Base-by-base conservation (phyloP, 2,888 invertebrate genomes). In the Lypha dubia region DNA sequence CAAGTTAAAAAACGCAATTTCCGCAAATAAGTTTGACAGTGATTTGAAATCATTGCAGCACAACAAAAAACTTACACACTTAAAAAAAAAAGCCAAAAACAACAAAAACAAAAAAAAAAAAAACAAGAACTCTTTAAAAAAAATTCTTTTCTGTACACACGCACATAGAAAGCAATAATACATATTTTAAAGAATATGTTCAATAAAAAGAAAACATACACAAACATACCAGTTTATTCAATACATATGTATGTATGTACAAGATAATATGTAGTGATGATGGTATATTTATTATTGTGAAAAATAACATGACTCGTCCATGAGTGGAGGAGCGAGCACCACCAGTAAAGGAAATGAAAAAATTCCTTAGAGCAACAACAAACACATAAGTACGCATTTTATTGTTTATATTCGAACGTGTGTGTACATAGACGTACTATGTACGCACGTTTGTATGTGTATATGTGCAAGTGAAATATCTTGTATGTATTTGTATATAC, bases 1-100 rank as follows among this genome's bases (percentile, higher is more conserved):
- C 8, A 56, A 44, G 63, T 70, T 49, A 71, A 49, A 76, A 84
- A 84, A 84, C 76, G 81, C 84, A 84, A 84, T 84, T 81, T 84
- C 84, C 84, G 81, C 84, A 80, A 80, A 84, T 73, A 84, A 77
- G 80, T 80, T 80, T 80, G 84, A 84, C 84, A 84, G 81, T 81
- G 84, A 84, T 77, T 84, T 81, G 76, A 84, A 84, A 84, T 84
- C 73, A 77, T 77, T 84, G 81, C 80, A 77, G 71, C 56, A 80
- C 77, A 80, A 56, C 67, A 67, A n/a, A n/a, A n/a, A 51, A 56
- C 56, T 41, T 20, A 60, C 58, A 83, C 41, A 60, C 13, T 38
- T 22, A 13, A 41, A 15, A 58, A 13, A 13, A 35, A 65, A 46
- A 0, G 0, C 1, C 15, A 60, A 41, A 56, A 32, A 70, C 44